Evolutionary conservation across 2,888 invertebrate species (phyloP).

Genomic region (Chouioia cunea): DNA sequence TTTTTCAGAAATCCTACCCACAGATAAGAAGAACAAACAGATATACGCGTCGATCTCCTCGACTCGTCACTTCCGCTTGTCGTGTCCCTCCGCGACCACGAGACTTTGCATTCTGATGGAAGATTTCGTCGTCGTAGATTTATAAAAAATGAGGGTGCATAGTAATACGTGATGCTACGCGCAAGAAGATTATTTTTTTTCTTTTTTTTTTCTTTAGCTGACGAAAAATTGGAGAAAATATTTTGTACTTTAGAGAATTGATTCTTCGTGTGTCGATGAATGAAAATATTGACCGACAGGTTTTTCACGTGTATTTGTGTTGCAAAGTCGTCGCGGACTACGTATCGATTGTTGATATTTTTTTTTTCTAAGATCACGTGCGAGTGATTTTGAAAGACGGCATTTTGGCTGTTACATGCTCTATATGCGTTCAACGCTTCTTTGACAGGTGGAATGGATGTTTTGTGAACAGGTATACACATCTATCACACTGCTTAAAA

Average conservation of each 20-base stretch:
- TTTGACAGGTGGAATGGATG: too few relatives aligned
- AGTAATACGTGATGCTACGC: background rate
- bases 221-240: constrained; percentile 28
- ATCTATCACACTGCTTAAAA: too few relatives aligned
- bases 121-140: background rate
- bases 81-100: background rate
- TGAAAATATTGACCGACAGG: background rate
- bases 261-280: background rate
- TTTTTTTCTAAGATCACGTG: constrained; percentile 20
- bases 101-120: background rate
- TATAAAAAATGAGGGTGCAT: constrained; percentile 24
- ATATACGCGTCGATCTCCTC: too few relatives aligned
- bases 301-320: background rate
- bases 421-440: too few relatives aligned
- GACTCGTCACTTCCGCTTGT: background rate
- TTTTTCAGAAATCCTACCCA: too few relatives aligned
- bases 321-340: constrained; percentile 2
- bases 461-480: too few relatives aligned
- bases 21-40: too few relatives aligned
- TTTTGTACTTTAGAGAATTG: constrained; percentile 23
- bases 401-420: too few relatives aligned
- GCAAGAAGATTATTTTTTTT: constrained; percentile 2
- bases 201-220: background rate
- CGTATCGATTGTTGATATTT: constrained; percentile 14
- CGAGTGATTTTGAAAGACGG: constrained; percentile 5